Evolutionary conservation across 2,797 vertebrate genomes (phyloP).

Genomic region (Cossypha caffra): DNA sequence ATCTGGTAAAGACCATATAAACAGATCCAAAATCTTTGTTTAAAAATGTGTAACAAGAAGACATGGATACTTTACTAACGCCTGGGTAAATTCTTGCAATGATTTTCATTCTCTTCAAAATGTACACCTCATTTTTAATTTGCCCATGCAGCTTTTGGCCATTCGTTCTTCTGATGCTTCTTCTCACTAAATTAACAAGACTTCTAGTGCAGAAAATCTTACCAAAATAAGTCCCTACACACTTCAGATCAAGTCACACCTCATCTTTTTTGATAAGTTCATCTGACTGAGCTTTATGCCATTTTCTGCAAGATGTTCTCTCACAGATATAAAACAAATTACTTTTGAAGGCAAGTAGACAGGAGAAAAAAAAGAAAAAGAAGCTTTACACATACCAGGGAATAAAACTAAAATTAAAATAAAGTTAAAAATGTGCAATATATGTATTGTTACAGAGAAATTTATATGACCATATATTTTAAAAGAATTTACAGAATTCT

Average conservation of each 20-base stretch:
- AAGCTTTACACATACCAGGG: neutral
- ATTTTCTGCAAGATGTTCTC: neutral
- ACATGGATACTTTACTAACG: neutral
- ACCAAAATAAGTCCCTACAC: neutral
- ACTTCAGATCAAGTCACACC: neutral
- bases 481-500: neutral
- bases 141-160: neutral
- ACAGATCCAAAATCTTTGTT: neutral
- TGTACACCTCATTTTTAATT: neutral
- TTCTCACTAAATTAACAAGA: neutral
- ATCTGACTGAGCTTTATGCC: neutral
- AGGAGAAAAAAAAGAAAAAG: neutral
- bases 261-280: neutral
- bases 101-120: neutral
- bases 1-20: neutral
- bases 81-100: neutral
- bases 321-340: constrained; percentile 2
- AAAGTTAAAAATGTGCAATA: neutral
- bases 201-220: neutral
- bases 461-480: neutral
- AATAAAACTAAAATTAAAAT: neutral
- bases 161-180: neutral
- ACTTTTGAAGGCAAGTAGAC: neutral
- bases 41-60: neutral
- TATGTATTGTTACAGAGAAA: neutral